These are phyloP conservation scores for Plestiodon gilberti DNA, from an alignment of 2,113 vertebrate species.

Conservation along the genomic window DNA sequence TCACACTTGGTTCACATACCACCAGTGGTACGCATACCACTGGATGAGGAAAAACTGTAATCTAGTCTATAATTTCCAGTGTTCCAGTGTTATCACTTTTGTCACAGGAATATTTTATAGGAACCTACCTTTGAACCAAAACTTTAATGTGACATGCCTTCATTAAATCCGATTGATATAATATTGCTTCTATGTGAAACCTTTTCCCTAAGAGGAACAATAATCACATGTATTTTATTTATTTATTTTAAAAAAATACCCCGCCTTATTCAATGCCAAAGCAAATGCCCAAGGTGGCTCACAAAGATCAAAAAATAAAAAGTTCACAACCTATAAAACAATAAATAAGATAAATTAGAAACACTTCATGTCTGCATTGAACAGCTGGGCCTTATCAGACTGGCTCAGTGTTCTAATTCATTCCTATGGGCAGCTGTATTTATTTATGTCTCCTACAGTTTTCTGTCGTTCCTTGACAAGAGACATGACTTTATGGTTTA, in stretches of 20 bases:
- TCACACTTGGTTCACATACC: too few species aligned
- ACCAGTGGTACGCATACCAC: too few species aligned
- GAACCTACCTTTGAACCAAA: background rate
- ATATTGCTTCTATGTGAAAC: background rate
- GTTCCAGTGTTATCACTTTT: background rate
- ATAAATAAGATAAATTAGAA: too few species aligned
- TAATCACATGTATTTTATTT: too few species aligned
- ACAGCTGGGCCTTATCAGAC: conserved; percentile 7
- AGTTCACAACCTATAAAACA: too few species aligned
- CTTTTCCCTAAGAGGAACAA: background rate
- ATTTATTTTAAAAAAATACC: too few species aligned
- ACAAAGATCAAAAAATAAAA: too few species aligned
- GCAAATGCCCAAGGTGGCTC: too few species aligned
- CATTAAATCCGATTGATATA: too few species aligned
- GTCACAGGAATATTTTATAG: background rate
- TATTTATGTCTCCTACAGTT: background rate
- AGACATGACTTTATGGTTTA: background rate
- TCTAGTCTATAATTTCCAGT: too few species aligned
- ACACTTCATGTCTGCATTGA: background rate
- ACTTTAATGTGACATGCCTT: background rate
- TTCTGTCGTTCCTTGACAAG: background rate
- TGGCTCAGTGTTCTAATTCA: background rate
- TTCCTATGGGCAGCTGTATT: background rate
- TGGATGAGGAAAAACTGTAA: too few species aligned
- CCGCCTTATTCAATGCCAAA: too few species aligned